A percentile compares a stretch with the other conserved stretches of the same genome.
These are phyloP conservation scores for Cephalopachus bancanus DNA, from an alignment of 2,797 vertebrate species.

Conservation along the genomic window DNA sequence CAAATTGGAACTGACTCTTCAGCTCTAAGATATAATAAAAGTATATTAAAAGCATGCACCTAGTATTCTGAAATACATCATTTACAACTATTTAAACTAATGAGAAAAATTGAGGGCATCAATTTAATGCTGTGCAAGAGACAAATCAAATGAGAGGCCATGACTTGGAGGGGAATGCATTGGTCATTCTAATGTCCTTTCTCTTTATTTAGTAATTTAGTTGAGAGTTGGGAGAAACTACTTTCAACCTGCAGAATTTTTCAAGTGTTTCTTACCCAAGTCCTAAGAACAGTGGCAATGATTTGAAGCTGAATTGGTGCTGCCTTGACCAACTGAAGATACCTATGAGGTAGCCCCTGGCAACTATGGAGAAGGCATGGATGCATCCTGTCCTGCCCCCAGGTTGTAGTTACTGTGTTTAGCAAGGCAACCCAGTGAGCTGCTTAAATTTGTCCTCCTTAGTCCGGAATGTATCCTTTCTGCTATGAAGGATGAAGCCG, in stretches of 20 bases:
- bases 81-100: constrained; percentile 15
- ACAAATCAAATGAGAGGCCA: constrained; percentile 11
- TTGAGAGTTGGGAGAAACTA: constrained; percentile 31
- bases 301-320: constrained; percentile 9
- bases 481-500: constrained; percentile 14
- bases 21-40: constrained; percentile 38
- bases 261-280: not conserved
- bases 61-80: not conserved
- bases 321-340: constrained; percentile 28
- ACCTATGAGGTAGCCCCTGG: not conserved
- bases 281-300: not conserved
- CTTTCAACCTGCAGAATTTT: constrained; percentile 19
- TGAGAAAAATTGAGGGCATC: not conserved
- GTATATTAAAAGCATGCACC: not conserved
- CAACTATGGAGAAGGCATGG: not conserved
- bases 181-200: not conserved
- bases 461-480: not conserved
- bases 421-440: constrained; percentile 8
- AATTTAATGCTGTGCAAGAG: not conserved
- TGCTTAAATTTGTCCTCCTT: constrained; percentile 13
- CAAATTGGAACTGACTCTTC: constrained; percentile 15
- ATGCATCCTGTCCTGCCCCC: not conserved
- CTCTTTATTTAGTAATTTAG: constrained; percentile 42
- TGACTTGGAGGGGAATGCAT: not conserved
- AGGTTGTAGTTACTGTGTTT: not conserved